phyloP scores from a whole-genome alignment of 2,113 vertebrate genomes.

The Tautogolabrus adspersus region DNA sequence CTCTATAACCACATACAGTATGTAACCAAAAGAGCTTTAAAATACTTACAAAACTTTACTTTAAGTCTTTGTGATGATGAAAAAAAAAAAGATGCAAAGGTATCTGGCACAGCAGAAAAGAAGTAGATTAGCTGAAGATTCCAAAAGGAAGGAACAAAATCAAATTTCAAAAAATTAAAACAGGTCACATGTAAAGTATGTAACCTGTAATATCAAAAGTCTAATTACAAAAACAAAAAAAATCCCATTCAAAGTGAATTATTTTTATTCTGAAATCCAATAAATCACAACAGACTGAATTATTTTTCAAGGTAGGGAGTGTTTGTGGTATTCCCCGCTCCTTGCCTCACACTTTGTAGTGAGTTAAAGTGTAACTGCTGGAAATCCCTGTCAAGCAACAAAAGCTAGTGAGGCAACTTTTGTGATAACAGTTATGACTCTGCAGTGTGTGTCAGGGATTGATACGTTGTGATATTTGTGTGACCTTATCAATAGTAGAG shows the following conservation, averaged over 20 bases:
- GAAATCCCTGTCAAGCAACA: conserved; percentile 1
- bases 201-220: too few species aligned
- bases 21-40: too few species aligned
- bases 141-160: neutral
- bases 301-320: neutral
- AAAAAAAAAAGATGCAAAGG: too few species aligned
- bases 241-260: too few species aligned
- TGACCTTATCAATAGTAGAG: too few species aligned
- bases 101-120: neutral
- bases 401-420: neutral
- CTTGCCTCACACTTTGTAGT: neutral
- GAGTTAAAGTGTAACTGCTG: conserved; percentile 1
- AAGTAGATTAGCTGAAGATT: too few species aligned
- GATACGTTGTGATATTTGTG: too few species aligned
- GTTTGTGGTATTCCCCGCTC: neutral
- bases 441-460: neutral
- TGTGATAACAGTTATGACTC: neutral
- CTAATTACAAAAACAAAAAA: neutral
- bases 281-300: too few species aligned
- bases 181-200: neutral
- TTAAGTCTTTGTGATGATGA: too few species aligned
- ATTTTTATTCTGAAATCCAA: too few species aligned
- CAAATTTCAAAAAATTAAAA: neutral
- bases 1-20: too few species aligned
- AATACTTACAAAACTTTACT: too few species aligned